Conservation (phyloP, 2,113 vertebrate genomes). For the Poecilia latipinna region DNA sequence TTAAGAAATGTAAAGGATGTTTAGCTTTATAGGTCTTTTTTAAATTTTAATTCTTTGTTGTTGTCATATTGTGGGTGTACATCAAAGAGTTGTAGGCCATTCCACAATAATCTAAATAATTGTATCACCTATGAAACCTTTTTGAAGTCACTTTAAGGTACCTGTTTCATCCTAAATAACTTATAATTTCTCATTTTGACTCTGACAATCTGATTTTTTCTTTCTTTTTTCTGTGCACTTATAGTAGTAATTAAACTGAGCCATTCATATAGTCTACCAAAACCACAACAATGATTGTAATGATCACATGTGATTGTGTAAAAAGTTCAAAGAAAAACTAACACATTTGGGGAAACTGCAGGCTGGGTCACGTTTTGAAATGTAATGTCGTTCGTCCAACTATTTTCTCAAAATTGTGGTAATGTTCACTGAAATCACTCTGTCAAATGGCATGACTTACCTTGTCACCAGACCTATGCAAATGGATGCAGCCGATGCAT, state of each 20-base stretch:
- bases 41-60: not conserved
- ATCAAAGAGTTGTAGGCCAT: not conserved
- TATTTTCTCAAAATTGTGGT: slow-evolving; percentile 13
- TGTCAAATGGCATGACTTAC: slow-evolving; percentile 46
- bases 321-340: not conserved
- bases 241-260: not conserved
- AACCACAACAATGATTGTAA: not conserved
- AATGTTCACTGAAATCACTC: slow-evolving; percentile 10
- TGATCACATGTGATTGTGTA: not conserved
- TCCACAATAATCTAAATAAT: not conserved
- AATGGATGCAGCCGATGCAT: slow-evolving; percentile 58
- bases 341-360: not conserved
- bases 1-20: slow-evolving; percentile 35
- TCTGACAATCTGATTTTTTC: slow-evolving; percentile 11
- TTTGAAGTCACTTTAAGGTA: slow-evolving; percentile 7
- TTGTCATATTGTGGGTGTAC: slow-evolving; percentile 37
- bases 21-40: not conserved
- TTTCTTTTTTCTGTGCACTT: not conserved
- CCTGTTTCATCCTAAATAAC: not conserved
- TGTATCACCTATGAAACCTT: not conserved
- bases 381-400: slow-evolving; percentile 8
- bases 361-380: slow-evolving; percentile 7
- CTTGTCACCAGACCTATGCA: slow-evolving; percentile 71
- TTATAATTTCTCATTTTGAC: too few species aligned
- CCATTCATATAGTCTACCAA: not conserved